Evolutionary conservation across 2,797 vertebrate genomes (phyloP).

Genomic region (Eulemur mongoz): DNA sequence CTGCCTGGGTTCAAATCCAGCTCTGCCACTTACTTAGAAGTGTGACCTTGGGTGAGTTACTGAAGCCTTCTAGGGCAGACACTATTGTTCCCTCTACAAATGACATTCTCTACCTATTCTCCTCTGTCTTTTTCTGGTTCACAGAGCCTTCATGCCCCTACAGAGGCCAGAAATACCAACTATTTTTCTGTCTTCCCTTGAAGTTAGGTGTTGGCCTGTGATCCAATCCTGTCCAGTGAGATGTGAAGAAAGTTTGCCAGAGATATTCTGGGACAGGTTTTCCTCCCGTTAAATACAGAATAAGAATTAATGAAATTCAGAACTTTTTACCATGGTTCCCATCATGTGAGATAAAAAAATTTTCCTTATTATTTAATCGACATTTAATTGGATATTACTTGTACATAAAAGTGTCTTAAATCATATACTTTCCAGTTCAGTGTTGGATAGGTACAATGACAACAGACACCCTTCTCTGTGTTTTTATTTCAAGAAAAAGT

Average conservation of each 20-base stretch:
- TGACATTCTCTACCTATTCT: not conserved
- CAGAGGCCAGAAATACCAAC: not conserved
- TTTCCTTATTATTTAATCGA: not conserved
- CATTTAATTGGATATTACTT: not conserved
- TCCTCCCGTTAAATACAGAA: not conserved
- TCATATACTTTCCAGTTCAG: not conserved
- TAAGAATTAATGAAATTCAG: not conserved
- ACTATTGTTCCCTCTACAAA: not conserved
- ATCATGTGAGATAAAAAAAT: not conserved
- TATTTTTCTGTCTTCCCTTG: not conserved
- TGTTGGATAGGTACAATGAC: not conserved
- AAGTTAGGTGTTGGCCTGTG: not conserved
- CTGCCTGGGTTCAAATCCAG: not conserved
- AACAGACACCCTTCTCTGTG: not conserved
- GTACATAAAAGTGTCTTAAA: not conserved
- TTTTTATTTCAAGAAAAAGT: conserved; percentile 13
- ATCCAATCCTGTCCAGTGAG: not conserved
- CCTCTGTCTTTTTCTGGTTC: not conserved
- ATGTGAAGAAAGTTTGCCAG: not conserved
- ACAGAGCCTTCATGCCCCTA: not conserved
- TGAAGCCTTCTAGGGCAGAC: not conserved
- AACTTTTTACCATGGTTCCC: not conserved
- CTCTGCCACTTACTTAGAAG: not conserved
- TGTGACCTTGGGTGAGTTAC: not conserved
- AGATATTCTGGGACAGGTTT: not conserved